Base-by-base conservation (phyloP, 2,113 vertebrate genomes). In the Lathamus discolor region DNA sequence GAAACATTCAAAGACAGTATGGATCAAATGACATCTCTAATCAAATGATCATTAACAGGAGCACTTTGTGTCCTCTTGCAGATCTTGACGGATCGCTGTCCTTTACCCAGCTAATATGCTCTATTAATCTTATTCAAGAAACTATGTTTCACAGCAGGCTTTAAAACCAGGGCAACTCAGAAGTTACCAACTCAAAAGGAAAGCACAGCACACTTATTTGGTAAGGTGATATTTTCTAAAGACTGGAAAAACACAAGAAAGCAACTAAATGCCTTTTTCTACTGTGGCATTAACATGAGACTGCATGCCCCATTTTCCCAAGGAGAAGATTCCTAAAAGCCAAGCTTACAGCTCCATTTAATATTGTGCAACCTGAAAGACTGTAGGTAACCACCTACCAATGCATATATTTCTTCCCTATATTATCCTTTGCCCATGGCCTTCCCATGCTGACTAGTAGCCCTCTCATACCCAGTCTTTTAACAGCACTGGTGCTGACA, bases 111-210 rank as follows among this genome's bases (percentile, higher is more conserved):
- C 15, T 92, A 86, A 94, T 69, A 70, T 20, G 6, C 9, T 84
- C 62, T 64, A 66, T 92, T 86, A 87, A 94, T 96, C 92, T 93
- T 86, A 78, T 29, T 70, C 57, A 80, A 90, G 57, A 87, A 96
- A 51, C 31, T 52, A 13, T 2, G 3, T 83, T 96, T 89, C 70
- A 77, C 75, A 64, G 33, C 48, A 88, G 77, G 41, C 57, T 86
- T 85, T 84, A 91, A 91, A 95, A 70, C 17, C 35, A 91, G 29
- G 76, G 20, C 61, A 77, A 49, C 59, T 70, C 46, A 76, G 55
- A 92, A 41, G 4, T 83, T 90, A 54, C 20, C 52, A 78, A 57
- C 17, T 76, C 35, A 4, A 6, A 43, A 76, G 31, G 35, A 67
- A 90, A 92, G 39, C 37, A 69, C 17, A 39, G 37, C 22, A 79